These are phyloP conservation scores for Scotopteryx bipunctaria DNA, from an alignment of 2,888 invertebrate genomes.

Conservation along the genomic window DNA sequence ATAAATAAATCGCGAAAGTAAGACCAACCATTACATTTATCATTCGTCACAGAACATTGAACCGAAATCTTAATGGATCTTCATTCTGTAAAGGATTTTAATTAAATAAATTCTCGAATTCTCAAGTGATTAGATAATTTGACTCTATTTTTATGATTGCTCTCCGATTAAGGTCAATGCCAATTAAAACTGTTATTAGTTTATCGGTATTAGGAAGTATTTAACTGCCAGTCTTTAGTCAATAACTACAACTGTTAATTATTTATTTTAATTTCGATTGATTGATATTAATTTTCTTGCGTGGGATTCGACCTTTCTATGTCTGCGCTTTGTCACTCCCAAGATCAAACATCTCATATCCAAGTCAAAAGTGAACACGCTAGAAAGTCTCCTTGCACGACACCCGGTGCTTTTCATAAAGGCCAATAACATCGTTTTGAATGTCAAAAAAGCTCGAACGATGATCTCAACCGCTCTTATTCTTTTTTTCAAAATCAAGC, in stretches of 20 bases:
- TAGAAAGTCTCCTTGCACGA: background rate
- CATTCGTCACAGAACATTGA: conserved; percentile 50
- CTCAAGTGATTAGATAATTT: conserved; percentile 31
- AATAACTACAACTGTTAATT: background rate
- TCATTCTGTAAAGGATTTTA: conserved; percentile 47
- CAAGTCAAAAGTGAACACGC: background rate
- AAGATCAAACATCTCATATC: background rate
- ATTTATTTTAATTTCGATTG: background rate
- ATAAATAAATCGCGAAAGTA: too few relatives aligned
- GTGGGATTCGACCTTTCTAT: background rate
- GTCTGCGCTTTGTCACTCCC: too few relatives aligned
- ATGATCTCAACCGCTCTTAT: conserved; percentile 20
- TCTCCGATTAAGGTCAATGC: conserved; percentile 37
- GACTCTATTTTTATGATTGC: conserved; percentile 36
- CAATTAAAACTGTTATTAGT: conserved; percentile 33
- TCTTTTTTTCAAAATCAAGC: conserved; percentile 31
- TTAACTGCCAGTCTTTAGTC: conserved; percentile 4
- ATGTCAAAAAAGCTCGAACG: conserved; percentile 15
- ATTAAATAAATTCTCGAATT: conserved; percentile 37
- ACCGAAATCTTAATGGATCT: conserved; percentile 47
- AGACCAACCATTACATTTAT: too few relatives aligned
- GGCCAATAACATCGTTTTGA: conserved; percentile 12
- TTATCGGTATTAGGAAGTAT: conserved; percentile 29
- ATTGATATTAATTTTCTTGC: background rate
- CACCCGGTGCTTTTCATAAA: background rate